Conservation (phyloP, 2,797 vertebrate species). For the Gambusia yucatana region DNA sequence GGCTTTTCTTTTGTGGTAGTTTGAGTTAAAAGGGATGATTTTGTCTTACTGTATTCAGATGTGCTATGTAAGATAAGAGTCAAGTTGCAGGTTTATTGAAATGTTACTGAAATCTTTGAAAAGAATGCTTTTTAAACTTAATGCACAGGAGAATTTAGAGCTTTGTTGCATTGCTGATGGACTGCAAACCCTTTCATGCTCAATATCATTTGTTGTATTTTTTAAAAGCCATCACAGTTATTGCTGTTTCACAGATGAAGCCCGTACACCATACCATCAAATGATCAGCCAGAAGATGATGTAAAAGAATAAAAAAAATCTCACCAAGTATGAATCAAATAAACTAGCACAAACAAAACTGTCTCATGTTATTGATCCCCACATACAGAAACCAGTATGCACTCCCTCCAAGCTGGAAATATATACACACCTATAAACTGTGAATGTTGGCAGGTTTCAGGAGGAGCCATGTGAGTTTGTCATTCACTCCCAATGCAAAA, state of each 20-base stretch:
- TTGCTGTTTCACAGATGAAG: neutral
- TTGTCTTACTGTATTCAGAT: conserved; percentile 1
- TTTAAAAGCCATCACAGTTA: neutral
- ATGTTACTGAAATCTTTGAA: neutral
- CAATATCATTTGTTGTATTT: neutral
- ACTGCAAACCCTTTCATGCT: neutral
- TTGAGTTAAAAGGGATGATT: conserved; percentile 1
- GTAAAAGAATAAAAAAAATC: neutral
- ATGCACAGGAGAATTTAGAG: neutral
- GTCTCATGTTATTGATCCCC: neutral
- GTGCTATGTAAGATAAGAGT: conserved; percentile 6
- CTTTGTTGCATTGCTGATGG: neutral
- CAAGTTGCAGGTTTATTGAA: conserved; percentile 13
- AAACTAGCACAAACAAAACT: neutral
- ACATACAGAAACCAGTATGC: neutral
- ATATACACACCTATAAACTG: neutral
- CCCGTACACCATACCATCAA: neutral
- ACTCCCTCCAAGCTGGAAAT: neutral
- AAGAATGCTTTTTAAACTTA: conserved; percentile 4
- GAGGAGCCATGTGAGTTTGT: neutral
- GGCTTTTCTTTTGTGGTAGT: conserved; percentile 9
- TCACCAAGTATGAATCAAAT: neutral
- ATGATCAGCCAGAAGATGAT: neutral
- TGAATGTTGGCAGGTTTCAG: neutral
- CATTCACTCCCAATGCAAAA: neutral